Base-by-base conservation (phyloP, 2,113 vertebrate genomes). In the Rhinolophus ferrumequinum region DNA sequence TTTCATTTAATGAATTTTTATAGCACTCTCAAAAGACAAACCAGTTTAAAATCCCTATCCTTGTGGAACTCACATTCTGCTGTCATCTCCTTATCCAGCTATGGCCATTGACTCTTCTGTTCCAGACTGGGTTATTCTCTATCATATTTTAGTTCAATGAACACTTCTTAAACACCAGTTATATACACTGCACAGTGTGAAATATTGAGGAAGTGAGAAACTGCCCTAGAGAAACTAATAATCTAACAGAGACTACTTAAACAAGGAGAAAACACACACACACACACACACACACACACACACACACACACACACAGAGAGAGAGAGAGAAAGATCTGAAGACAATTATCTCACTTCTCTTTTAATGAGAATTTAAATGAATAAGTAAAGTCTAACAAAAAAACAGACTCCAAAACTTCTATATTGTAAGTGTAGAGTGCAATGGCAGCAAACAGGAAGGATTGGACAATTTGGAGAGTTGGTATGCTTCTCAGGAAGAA, bases 111-210 rank as follows among this genome's bases (percentile, higher is more conserved):
- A 6, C 33, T 79, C 56, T 88, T 75, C 41, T 28, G 67, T 84
- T 90, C 4, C 4, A 88, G 44, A 12, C 21, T 35, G 54, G 6
- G 58, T 58, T 83, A 50, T 50, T 64, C 56, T 38, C 22, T 56
- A 56, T 44, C 41, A 22, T 30, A 67, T 88, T 84, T 94, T 76
- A 67, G 88, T 60, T 80, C 47, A 90, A 84, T 79, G 90, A 96
- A 75, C 54, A 50, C 81, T 84, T 91, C 18, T 44, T 86, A 38
- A 94, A 89, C 22, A 84, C 5, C 41, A 54, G 30, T 35, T 90
- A 35, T 35, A 4, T 77, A 16, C 7, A 52, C 52, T 24, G 14
- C 58, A 77, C 14, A 22, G 26, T 69, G 38, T 83, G 50, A 94
- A 84, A 6, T 76, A 38, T 38, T 70, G 26, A 84, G 30, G 50